Conservation (phyloP, 2,797 vertebrate species). For the Diglossa cyanea region DNA sequence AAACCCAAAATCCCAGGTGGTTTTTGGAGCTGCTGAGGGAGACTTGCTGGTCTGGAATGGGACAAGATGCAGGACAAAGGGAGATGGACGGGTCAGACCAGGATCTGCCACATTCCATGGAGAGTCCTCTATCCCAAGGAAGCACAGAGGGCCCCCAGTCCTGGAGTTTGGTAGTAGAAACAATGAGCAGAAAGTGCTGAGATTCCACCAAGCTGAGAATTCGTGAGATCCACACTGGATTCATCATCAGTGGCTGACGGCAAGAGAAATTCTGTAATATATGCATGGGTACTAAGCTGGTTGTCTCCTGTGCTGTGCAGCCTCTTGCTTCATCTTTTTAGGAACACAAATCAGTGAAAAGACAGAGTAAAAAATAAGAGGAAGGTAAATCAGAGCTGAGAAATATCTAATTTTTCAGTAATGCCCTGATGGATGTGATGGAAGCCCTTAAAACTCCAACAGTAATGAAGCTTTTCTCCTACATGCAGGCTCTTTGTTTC, state of each 20-base stretch:
- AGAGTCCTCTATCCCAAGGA: neutral
- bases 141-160: neutral
- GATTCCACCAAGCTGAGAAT: too few species aligned
- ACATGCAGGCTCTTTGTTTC: neutral
- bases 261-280: neutral
- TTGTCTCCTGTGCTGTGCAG: neutral
- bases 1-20: rapidly evolving
- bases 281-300: neutral
- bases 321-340: neutral
- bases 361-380: neutral
- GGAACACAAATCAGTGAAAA: neutral
- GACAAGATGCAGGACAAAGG: rapidly evolving
- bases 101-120: neutral
- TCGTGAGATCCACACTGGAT: neutral
- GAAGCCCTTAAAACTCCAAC: neutral
- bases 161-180: neutral
- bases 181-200: neutral
- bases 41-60: neutral
- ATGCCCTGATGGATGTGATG: neutral
- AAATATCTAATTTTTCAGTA: neutral
- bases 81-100: neutral
- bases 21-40: neutral
- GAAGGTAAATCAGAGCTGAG: neutral
- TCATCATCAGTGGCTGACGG: neutral
- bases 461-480: neutral